Evolutionary conservation across 2,797 vertebrate species (phyloP), one percentile per base, ranked within the genome.

Genomic region (Meda fulgida): DNA sequence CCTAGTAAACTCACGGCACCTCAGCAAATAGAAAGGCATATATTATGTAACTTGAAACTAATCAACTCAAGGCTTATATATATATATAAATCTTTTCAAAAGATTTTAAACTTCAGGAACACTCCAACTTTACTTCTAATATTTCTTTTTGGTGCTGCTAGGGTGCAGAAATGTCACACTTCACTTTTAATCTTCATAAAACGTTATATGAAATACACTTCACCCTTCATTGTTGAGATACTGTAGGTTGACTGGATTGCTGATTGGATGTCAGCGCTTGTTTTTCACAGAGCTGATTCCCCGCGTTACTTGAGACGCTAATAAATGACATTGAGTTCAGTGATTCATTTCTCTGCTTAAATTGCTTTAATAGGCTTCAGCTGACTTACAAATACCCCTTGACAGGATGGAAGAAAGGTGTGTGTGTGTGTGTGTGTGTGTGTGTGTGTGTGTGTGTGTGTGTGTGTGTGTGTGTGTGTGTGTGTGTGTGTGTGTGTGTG

Each of bases 311-410:
- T 34, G 63, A 46, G 66, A 80, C 40, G 23, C 36, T 76, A 76
- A 76, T 84, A 43, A 84, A 84, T 67, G 81, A 80, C 76, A 75
- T 58, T 80, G 86, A 85, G 43, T 80, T 75, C 66, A 67, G 69
- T 69, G 14, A 46, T 58, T 75, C 21, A 19, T 83, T 76, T 84
- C n/a, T 84, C 63, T 75, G 38, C 78, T 69, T 67, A 78, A 48
- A 80, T 80, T 23, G 73, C 21, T 84, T 83, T 69, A 69, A 67
- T 85, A 80, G 26, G 81, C 36, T 80, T 34, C 63, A 23, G 81
- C 65, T 87, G 85, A 83, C 88, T 87, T 85, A 23, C 58, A 85
- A 84, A 87, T 40, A 75, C 26, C 83, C 76, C 78, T 65, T 31
- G 70, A 80, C 71, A 75, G 75, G 40, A n/a, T 36, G 10, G 29